Evolutionary conservation across 2,888 invertebrate genomes (phyloP).

Genomic region (Emesis furor): DNA sequence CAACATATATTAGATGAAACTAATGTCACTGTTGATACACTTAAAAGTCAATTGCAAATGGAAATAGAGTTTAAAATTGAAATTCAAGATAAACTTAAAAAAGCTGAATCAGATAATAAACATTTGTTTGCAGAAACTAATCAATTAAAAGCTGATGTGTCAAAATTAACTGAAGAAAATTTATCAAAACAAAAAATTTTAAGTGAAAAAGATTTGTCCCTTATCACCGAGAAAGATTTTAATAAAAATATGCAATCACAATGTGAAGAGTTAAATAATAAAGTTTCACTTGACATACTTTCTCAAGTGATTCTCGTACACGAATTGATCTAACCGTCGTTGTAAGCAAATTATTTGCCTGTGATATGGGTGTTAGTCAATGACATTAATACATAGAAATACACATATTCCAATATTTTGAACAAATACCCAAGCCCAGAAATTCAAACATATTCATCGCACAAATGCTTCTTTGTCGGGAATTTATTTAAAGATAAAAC

Average conservation of each 20-base stretch:
- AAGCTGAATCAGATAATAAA: constrained; percentile 44
- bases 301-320: too few relatives aligned
- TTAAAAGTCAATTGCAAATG: constrained; percentile 82
- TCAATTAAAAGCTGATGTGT: constrained; percentile 43
- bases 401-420: too few relatives aligned
- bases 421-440: too few relatives aligned
- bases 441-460: too few relatives aligned
- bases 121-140: constrained; percentile 42
- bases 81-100: constrained; percentile 78
- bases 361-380: too few relatives aligned
- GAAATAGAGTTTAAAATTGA: constrained; percentile 82
- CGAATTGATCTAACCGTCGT: too few relatives aligned
- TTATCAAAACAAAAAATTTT: not conserved
- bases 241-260: not conserved
- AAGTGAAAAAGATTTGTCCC: constrained; percentile 5
- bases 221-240: constrained; percentile 72
- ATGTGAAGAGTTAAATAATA: constrained; percentile 16
- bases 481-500: too few relatives aligned
- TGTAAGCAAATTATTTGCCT: too few relatives aligned
- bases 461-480: too few relatives aligned
- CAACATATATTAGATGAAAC: constrained; percentile 81
- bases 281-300: too few relatives aligned
- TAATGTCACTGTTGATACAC: constrained; percentile 79
- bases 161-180: constrained; percentile 15
- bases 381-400: too few relatives aligned